Conservation (phyloP, 1,140 invertebrate species). For the Drosophila persimilis region DNA sequence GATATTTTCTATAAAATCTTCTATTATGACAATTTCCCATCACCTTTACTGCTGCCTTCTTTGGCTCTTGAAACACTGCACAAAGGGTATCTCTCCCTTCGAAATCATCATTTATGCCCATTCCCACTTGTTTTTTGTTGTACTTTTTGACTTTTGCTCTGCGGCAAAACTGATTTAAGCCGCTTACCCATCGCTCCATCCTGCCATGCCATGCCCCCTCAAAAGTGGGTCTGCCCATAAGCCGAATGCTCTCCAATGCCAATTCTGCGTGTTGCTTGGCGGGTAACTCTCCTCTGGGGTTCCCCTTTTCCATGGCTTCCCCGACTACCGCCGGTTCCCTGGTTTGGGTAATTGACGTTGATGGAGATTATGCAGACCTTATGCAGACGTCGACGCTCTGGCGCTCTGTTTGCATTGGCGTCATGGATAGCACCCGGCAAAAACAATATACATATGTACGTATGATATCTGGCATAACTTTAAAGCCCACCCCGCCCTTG, state of each 20-base stretch:
- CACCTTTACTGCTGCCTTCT: too few species aligned
- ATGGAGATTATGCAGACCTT: conserved; percentile 68
- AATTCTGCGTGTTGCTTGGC: conserved; percentile 50
- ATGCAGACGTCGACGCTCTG: conserved; percentile 4
- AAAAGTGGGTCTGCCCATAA: conserved; percentile 21
- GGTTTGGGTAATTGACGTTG: conserved; percentile 79
- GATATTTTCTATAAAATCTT: too few species aligned
- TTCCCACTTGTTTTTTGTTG: conserved; percentile 19
- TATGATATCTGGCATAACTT: conserved; percentile 12
- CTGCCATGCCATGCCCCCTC: background rate
- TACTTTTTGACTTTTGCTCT: conserved; percentile 53
- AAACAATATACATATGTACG: background rate
- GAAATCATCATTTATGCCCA: too few species aligned
- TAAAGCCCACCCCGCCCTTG: background rate
- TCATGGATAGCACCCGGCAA: conserved; percentile 24
- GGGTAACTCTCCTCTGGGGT: background rate
- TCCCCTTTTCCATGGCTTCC: too few species aligned
- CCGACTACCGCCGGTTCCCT: background rate
- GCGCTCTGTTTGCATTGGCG: conserved; percentile 2
- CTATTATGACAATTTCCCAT: too few species aligned
- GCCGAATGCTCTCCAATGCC: conserved; percentile 45
- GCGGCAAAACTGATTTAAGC: conserved; percentile 70
- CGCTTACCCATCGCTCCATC: conserved; percentile 51
- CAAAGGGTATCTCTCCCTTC: too few species aligned
- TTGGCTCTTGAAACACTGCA: too few species aligned